Percentiles rank a stretch among this genome's conserved stretches.
Evolutionary conservation across 2,113 vertebrate genomes (phyloP).

Genomic region (Penelope pileata): DNA sequence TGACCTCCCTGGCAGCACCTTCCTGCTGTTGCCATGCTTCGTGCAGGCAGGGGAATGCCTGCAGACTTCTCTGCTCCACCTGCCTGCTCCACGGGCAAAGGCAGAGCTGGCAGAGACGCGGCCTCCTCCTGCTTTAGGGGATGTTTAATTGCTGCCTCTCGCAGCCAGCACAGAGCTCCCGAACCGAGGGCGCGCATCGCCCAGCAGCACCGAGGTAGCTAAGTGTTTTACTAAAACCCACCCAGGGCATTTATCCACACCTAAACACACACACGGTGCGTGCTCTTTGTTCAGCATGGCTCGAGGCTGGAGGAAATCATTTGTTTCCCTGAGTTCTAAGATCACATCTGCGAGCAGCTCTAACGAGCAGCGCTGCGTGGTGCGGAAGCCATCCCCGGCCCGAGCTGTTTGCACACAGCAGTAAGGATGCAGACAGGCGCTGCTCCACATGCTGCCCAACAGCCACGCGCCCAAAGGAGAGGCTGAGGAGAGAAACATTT

Average conservation of each 20-base stretch:
- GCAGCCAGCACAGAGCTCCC: not conserved
- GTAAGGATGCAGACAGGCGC: conserved; percentile 52
- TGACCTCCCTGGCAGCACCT: not conserved
- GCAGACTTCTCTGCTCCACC: not conserved
- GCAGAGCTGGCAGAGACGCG: not conserved
- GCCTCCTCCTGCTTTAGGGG: not conserved
- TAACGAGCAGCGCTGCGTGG: conserved; percentile 42
- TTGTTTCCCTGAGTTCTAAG: conserved; percentile 46
- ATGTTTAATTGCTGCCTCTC: conserved; percentile 14
- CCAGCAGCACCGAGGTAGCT: not conserved
- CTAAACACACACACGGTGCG: not conserved
- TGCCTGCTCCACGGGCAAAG: not conserved
- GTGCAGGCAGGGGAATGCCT: not conserved
- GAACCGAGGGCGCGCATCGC: not conserved
- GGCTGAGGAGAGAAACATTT: conserved; percentile 67
- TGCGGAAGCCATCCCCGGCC: conserved; percentile 6
- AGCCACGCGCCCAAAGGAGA: conserved; percentile 62
- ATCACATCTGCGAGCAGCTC: conserved; percentile 44
- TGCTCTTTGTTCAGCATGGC: not conserved
- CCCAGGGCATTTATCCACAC: not conserved
- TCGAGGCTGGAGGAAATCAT: conserved; percentile 35
- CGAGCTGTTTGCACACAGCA: conserved; percentile 57
- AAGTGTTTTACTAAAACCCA: conserved; percentile 33
- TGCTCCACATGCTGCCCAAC: conserved; percentile 38
- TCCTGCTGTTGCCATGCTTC: not conserved